phyloP scores from a whole-genome alignment of 1,140 invertebrate species.

The Drosophila dunni region DNA sequence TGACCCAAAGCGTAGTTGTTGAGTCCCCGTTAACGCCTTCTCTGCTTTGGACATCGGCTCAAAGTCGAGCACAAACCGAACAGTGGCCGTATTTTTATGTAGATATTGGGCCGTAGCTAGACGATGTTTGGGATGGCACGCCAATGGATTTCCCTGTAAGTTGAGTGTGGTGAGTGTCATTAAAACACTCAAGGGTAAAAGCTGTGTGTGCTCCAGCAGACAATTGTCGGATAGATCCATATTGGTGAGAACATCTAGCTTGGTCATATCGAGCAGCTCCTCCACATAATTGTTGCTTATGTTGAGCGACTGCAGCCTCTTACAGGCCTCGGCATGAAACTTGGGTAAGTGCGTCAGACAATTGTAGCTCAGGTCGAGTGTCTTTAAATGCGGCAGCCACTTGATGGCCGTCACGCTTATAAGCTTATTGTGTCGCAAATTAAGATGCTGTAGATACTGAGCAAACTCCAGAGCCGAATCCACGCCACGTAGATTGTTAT shows the following conservation, averaged over 20 bases:
- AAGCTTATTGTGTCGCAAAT: conserved; percentile 88
- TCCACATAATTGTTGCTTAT: conserved; percentile 87
- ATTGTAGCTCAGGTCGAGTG: conserved; percentile 88
- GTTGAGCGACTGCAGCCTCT: conserved; percentile 85
- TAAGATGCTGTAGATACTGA: conserved; percentile 87
- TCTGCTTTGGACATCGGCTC: conserved; percentile 86
- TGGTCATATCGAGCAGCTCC: conserved; percentile 84
- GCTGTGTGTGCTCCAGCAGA: conserved; percentile 86
- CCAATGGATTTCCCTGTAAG: conserved; percentile 87
- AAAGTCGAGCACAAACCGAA: conserved; percentile 87
- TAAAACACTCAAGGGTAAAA: conserved; percentile 86
- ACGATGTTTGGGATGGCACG: conserved; percentile 87
- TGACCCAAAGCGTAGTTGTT: conserved; percentile 58
- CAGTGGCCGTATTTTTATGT: conserved; percentile 85
- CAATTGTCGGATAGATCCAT: conserved; percentile 88
- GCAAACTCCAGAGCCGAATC: conserved; percentile 87
- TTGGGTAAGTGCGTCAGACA: conserved; percentile 86
- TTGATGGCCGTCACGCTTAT: conserved; percentile 84
- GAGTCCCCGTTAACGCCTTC: conserved; percentile 84
- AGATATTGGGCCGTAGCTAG: conserved; percentile 86
- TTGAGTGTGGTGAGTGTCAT: conserved; percentile 86
- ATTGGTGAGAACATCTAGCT: conserved; percentile 86
- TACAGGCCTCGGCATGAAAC: conserved; percentile 85
- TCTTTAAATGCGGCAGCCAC: conserved; percentile 87
- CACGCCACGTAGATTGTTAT: conserved; percentile 86